phyloP scores from a whole-genome alignment of 2,888 invertebrate species.

The Micropterix aruncella region DNA sequence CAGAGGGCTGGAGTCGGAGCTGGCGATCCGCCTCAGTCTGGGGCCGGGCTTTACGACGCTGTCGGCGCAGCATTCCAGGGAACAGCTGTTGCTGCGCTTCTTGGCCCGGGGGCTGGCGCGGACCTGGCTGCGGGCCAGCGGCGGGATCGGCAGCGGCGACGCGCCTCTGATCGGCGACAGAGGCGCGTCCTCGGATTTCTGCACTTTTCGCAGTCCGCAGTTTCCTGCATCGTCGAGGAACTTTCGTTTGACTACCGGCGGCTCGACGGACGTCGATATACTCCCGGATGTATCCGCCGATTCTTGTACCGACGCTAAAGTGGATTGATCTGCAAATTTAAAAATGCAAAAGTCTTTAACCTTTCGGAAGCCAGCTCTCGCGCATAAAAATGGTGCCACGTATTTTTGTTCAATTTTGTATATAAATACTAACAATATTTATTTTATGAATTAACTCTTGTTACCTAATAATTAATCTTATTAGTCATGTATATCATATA shows the following conservation, averaged over 20 bases:
- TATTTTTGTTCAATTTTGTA: no score
- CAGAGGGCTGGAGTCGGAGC: constrained; percentile 23
- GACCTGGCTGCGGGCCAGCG: constrained; percentile 21
- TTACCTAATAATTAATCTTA: no score
- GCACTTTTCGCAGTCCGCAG: not conserved
- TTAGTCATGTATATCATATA: no score
- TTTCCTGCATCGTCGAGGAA: not conserved
- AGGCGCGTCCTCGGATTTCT: not conserved
- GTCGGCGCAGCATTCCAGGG: constrained; percentile 4
- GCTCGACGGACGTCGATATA: no score
- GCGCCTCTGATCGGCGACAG: not conserved
- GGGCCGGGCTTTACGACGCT: not conserved
- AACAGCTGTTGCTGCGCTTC: constrained; percentile 29
- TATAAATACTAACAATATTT: no score
- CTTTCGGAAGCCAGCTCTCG: no score
- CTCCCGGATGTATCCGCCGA: no score
- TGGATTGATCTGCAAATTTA: no score
- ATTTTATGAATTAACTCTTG: no score
- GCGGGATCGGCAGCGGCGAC: not conserved
- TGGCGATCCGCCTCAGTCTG: not conserved
- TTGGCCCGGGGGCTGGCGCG: constrained; percentile 24
- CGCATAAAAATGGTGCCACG: no score
- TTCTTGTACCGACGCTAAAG: no score
- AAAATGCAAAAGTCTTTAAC: no score
- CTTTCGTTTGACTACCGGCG: not conserved